phyloP scores from a whole-genome alignment of 2,113 vertebrate genomes.

The Sinocyclocheilus anophthalmus region DNA sequence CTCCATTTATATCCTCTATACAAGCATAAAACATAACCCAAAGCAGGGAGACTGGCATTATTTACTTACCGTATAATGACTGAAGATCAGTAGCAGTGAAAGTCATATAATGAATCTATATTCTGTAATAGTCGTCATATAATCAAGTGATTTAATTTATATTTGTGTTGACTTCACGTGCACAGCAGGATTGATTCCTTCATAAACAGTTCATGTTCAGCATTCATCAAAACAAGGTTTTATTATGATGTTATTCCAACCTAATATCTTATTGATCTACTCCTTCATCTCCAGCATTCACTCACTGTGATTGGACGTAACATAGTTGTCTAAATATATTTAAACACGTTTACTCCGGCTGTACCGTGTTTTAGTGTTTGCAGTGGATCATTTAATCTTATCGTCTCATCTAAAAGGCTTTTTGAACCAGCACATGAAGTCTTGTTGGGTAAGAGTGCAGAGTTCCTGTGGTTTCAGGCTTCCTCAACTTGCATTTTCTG shows the following conservation, averaged over 20 bases:
- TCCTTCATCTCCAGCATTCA: background rate
- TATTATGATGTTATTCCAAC: background rate
- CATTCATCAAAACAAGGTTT: background rate
- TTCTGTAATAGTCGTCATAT: background rate
- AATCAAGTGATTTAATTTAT: background rate
- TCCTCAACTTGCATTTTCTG: constrained; percentile 18
- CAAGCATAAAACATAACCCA: background rate
- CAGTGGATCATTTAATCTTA: background rate
- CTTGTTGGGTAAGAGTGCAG: background rate
- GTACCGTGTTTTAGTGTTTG: background rate
- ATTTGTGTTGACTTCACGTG: background rate
- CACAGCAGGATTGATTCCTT: background rate
- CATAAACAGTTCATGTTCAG: background rate
- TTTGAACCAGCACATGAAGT: background rate
- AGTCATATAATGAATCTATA: background rate
- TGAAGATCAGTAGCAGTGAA: background rate
- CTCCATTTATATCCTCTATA: background rate
- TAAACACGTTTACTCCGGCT: background rate
- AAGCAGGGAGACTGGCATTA: background rate
- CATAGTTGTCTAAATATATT: background rate
- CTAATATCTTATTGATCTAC: background rate
- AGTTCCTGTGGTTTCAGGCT: constrained; percentile 39
- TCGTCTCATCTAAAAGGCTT: background rate
- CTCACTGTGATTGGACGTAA: background rate
- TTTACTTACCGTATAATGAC: background rate